A percentile compares a stretch with the other conserved stretches of the same genome.
Evolutionary conservation across 1,140 invertebrate species (phyloP).

Genomic region (Amphibalanus amphitrite): DNA sequence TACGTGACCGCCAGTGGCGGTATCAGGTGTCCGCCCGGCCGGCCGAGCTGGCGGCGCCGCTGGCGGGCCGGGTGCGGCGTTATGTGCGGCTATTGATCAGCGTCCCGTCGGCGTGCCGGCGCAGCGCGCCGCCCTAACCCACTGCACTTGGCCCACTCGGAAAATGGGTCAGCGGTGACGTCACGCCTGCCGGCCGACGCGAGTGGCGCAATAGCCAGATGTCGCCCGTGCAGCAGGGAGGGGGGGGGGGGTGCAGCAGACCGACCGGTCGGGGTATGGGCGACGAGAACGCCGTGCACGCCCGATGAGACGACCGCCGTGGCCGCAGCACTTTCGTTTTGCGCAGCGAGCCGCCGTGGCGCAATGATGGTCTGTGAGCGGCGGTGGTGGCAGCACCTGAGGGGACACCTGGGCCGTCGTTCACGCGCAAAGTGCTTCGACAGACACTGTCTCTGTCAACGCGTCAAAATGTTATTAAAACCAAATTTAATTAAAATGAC

Average conservation of each 20-base stretch:
- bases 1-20: no score
- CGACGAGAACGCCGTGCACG: no score
- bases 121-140: neutral
- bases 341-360: neutral
- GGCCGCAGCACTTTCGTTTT: neutral
- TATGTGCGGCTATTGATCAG: neutral
- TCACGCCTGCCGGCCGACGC: neutral
- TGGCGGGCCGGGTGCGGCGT: neutral
- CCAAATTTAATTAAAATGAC: no score
- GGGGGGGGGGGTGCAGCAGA: no score
- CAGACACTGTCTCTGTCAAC: no score
- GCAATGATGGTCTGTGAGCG: neutral
- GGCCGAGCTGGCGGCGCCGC: neutral
- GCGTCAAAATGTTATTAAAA: no score
- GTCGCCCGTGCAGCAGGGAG: neutral
- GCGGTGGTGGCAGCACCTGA: no score
- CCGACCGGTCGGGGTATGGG: neutral
- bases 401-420: no score
- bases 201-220: neutral
- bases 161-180: neutral
- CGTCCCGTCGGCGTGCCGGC: neutral
- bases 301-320: neutral
- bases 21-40: neutral
- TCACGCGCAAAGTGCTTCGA: no score
- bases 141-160: slow-evolving; percentile 1